Base-by-base conservation (phyloP, 2,113 vertebrate genomes). In the Rhinolophus ferrumequinum region DNA sequence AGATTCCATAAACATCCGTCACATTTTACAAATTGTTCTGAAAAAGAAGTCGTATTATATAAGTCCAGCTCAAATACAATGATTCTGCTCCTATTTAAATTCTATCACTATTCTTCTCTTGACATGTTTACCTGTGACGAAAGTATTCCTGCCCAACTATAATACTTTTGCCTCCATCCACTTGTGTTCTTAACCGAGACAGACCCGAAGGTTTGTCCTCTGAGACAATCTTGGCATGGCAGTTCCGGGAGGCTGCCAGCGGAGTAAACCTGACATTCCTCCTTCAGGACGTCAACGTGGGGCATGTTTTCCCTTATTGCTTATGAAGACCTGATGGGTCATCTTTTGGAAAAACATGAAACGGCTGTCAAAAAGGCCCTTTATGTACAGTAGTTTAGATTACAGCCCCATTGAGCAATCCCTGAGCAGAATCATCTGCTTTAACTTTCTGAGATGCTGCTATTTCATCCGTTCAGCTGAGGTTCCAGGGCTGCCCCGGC, bases 401-500 rank as follows among this genome's bases (percentile, higher is more conserved):
- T 38, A 54, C 2, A 81, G 72, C 28, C 12, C 21, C 50, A 2
- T 0, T 64, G 70, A 54, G 66, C 69, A 62, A 44, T 33, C 33
- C 0, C 52, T 18, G 50, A 24, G 50, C 8, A 15, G 93, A 47
- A 24, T 54, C 8, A 3, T 38, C 2, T 7, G 6, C 50, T 15
- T 50, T 69, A 33, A 19, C 56, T 83, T 67, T 58, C 50, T 12
- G 44, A 73, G 41, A 10, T 8, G 50, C 56, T 28, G 33, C 30
- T 12, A 2, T 35, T 44, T 38, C 56, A 1, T 50, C 75, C 2
- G 1, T 13, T 44, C 16, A 0, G 14, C 14, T 0, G 24, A 3
- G 21, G 41, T 35, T 24, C 28, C 15, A 7, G 35, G 52, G 30
- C 50, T 33, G 3, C 6, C 21, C 10, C 8, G 58, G 10, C 50